Evolutionary conservation across 2,888 invertebrate genomes (phyloP), one percentile per base, ranked within the genome.

Genomic region (Xestia ashworthii): DNA sequence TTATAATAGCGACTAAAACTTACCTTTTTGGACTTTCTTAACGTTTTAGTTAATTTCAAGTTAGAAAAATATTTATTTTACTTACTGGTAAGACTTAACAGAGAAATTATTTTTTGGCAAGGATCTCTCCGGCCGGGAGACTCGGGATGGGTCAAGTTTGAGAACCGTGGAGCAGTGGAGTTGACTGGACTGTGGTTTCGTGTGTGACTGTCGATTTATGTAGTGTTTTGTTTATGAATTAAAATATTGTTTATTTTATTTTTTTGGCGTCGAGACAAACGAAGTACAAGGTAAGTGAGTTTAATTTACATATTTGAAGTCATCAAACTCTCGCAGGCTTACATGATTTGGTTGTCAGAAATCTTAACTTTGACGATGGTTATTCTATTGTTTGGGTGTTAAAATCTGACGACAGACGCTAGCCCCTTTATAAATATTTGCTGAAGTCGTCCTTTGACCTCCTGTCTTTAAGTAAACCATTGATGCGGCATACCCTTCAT

Each of bases 221-320:
- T 89, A 89, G 93, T 94, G 94, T 93, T 93, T 92, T 93, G 91
- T 93, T 94, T 93, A 93, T 93, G 86, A 92, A 91, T 91, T 91
- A 91, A 92, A 84, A 91, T 78, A 89, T 87, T 86, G 77, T 87
- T 88, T 86, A 80, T 82, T 87, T 89, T 74, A 73, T 78, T 88
- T 88, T 82, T 84, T 76, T 77, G 65, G 77, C 80, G 78, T 80
- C 80, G 81, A 82, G 88, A 87, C 78, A 85, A 89, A 90, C 82
- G 86, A 90, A 91, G 85, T 87, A 82, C 85, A 86, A 90, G 93
- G 94, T 94, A 89, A 92, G 94, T 89, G 67, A 83, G 53, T 73
- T 80, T 38, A 70, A 66, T 55, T 79, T 66, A 55, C 67, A 74
- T 70, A 78, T 69, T n/a, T 72, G 67, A 55, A 78, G 75, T 82